phyloP scores from a whole-genome alignment of 2,888 invertebrate genomes.

The Sylvicola fuscatus region DNA sequence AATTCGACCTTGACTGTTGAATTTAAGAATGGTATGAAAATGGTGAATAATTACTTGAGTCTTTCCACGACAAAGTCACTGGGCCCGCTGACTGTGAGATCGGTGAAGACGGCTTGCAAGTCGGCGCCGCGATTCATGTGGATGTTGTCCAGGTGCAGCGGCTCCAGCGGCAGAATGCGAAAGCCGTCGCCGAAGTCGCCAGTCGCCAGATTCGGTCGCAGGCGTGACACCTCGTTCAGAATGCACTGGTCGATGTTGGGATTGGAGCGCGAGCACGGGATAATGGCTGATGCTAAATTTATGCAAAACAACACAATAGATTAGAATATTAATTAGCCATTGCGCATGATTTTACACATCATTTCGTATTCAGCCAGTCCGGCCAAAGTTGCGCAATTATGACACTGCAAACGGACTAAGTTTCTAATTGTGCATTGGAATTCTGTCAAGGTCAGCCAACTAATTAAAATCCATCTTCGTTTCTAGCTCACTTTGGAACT shows the following conservation, averaged over 20 bases:
- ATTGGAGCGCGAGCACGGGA: constrained; percentile 21
- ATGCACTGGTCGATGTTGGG: constrained; percentile 21
- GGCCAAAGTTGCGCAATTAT: too few relatives aligned
- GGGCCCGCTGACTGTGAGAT: constrained; percentile 20
- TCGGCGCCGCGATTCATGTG: constrained; percentile 19
- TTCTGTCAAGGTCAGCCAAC: too few relatives aligned
- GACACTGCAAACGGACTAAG: too few relatives aligned
- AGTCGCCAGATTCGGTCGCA: constrained; percentile 17
- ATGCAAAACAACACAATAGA: constrained; percentile 1
- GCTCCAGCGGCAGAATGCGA: constrained; percentile 19
- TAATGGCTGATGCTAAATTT: constrained; percentile 17
- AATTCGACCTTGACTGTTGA: too few relatives aligned
- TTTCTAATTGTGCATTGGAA: too few relatives aligned
- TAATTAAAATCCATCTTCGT: too few relatives aligned
- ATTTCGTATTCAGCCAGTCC: too few relatives aligned
- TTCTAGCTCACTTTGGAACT: too few relatives aligned
- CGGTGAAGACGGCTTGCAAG: constrained; percentile 20
- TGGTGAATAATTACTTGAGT: constrained; percentile 15
- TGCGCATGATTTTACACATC: too few relatives aligned
- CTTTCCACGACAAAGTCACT: constrained; percentile 24
- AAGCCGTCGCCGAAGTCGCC: constrained; percentile 24
- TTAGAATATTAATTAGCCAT: too few relatives aligned
- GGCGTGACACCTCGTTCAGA: constrained; percentile 16
- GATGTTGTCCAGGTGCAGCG: constrained; percentile 19
- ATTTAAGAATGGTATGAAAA: too few relatives aligned